These are phyloP conservation scores for Melanotaenia pygmaea DNA, from an alignment of 2,797 vertebrate species.

Conservation along the genomic window DNA sequence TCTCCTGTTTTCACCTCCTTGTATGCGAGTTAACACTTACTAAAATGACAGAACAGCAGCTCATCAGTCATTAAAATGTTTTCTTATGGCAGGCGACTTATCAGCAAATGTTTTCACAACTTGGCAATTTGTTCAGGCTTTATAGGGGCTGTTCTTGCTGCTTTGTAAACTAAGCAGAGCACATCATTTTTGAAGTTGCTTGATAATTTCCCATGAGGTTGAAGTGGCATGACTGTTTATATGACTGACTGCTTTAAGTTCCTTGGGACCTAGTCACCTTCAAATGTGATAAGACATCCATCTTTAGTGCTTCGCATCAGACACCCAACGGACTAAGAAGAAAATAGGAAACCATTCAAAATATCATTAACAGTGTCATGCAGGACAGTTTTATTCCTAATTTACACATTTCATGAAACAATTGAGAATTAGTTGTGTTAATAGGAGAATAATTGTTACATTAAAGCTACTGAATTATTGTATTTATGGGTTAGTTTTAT, in stretches of 20 bases:
- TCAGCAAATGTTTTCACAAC: slow-evolving; percentile 24
- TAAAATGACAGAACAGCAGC: slow-evolving; percentile 4
- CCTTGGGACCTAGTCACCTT: slow-evolving; percentile 23
- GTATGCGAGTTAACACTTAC: not conserved
- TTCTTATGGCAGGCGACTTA: slow-evolving; percentile 10
- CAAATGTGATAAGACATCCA: slow-evolving; percentile 28
- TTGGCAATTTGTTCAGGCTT: slow-evolving; percentile 22
- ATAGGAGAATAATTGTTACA: not conserved
- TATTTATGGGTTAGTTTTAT: not conserved
- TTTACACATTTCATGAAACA: slow-evolving; percentile 6
- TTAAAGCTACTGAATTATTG: not conserved
- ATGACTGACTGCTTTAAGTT: slow-evolving; percentile 38
- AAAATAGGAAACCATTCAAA: slow-evolving; percentile 11
- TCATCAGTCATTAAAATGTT: slow-evolving; percentile 14
- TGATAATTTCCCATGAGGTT: slow-evolving; percentile 53
- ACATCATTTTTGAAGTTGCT: slow-evolving; percentile 13
- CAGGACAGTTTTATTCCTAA: not conserved
- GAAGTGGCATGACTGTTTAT: slow-evolving; percentile 41
- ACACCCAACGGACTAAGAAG: not conserved
- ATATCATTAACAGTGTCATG: not conserved
- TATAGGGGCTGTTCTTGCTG: slow-evolving; percentile 11
- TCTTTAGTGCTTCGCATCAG: slow-evolving; percentile 9
- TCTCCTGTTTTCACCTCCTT: too few relatives aligned
- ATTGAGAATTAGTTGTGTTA: not conserved
- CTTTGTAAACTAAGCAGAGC: slow-evolving; percentile 15